These are phyloP conservation scores for Coelinius sp. DNA, from an alignment of 2,888 invertebrate genomes.

Conservation along the genomic window DNA sequence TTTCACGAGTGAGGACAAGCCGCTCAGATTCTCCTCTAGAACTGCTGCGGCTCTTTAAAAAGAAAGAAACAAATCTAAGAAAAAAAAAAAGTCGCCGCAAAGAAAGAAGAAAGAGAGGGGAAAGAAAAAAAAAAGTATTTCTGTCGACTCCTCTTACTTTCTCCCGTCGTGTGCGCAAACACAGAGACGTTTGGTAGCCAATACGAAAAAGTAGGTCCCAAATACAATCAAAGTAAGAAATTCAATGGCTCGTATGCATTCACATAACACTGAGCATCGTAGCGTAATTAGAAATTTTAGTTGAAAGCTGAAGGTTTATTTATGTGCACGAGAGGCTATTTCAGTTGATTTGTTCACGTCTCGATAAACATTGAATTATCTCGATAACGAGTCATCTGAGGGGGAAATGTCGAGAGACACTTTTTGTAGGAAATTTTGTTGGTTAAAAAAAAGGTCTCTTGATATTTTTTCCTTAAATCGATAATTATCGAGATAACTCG, in stretches of 20 bases:
- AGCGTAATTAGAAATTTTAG: conserved; percentile 21
- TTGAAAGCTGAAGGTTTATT: not conserved
- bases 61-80: conserved; percentile 10
- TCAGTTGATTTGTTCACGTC: too few species aligned
- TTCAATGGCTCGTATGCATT: conserved; percentile 17
- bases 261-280: conserved; percentile 13
- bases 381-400: too few species aligned
- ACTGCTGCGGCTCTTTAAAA: not conserved
- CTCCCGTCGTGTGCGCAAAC: conserved; percentile 45
- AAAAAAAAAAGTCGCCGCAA: not conserved
- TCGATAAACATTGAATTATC: too few species aligned
- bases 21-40: conserved; percentile 18
- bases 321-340: not conserved
- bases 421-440: too few species aligned
- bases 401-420: too few species aligned
- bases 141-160: conserved; percentile 48
- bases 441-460: too few species aligned
- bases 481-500: too few species aligned
- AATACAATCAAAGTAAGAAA: conserved; percentile 55
- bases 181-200: not conserved
- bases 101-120: too few species aligned
- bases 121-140: not conserved
- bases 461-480: too few species aligned
- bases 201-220: conserved; percentile 66
- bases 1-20: conserved; percentile 31